Conservation (phyloP, 2,113 vertebrate genomes). For the Datnioides undecimradiatus region DNA sequence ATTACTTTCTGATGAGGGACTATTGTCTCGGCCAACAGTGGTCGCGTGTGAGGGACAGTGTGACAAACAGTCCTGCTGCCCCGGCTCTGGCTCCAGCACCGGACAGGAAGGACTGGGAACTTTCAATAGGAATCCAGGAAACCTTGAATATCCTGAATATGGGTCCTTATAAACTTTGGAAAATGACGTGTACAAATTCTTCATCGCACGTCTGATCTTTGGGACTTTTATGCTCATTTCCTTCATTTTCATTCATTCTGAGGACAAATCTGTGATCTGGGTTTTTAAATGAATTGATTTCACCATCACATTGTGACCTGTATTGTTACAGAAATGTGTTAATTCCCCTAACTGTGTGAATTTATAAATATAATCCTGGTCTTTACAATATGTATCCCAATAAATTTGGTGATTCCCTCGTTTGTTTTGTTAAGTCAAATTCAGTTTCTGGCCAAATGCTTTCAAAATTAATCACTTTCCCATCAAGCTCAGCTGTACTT, state of each 20-base stretch:
- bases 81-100: conserved; percentile 22
- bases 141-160: background rate
- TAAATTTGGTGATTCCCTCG: no score
- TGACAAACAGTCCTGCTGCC: conserved; percentile 6
- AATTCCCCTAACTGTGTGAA: no score
- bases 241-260: background rate
- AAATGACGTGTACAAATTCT: background rate
- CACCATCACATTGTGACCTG: no score
- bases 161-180: background rate
- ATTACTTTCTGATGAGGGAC: conserved; percentile 40
- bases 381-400: background rate
- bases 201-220: background rate
- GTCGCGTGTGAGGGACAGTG: conserved; percentile 61
- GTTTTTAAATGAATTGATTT: no score
- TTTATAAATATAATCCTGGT: background rate
- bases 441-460: background rate
- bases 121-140: conserved; percentile 2
- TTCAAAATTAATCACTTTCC: background rate
- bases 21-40: conserved; percentile 50
- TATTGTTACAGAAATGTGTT: no score
- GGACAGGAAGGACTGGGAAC: conserved; percentile 28
- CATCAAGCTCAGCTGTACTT: background rate
- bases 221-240: background rate
- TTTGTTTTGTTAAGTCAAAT: no score
- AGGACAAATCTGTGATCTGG: no score